phyloP scores from a whole-genome alignment of 2,113 vertebrate genomes.

The Pomatostomus ruficeps region DNA sequence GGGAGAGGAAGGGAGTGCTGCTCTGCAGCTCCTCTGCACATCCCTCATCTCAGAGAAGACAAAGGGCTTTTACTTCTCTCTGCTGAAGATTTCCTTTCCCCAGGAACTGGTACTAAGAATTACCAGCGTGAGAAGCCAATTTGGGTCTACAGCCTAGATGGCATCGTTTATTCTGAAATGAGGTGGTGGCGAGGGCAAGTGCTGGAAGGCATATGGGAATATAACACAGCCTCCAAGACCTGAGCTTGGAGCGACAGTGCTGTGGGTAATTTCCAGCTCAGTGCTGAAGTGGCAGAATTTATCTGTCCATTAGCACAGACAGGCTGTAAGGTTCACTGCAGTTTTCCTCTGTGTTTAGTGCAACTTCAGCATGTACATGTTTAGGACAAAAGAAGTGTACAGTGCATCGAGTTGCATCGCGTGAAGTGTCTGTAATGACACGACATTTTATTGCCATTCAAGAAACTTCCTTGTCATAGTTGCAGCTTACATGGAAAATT shows the following conservation, averaged over 20 bases:
- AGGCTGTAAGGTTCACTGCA: background rate
- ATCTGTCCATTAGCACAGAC: fast-evolving
- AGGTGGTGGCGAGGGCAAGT: background rate
- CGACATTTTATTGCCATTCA: background rate
- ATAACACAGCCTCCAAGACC: background rate
- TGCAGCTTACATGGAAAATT: background rate
- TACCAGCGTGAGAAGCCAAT: background rate
- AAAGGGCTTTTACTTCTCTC: background rate
- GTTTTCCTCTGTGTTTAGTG: background rate
- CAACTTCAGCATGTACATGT: background rate
- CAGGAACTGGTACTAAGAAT: background rate
- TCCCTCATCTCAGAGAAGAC: background rate
- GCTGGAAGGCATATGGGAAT: background rate
- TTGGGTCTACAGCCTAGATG: background rate
- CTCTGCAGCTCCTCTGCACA: background rate
- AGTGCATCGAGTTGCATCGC: fast-evolving
- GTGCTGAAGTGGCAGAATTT: background rate
- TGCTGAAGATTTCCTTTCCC: background rate
- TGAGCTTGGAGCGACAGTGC: background rate
- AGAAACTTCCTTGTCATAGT: background rate
- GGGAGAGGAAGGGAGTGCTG: background rate
- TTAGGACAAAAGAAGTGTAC: background rate
- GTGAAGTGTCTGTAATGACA: background rate
- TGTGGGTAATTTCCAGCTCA: background rate
- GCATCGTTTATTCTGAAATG: background rate